Conservation (phyloP, 2,113 vertebrate species). For the Pelmatolapia mariae region DNA sequence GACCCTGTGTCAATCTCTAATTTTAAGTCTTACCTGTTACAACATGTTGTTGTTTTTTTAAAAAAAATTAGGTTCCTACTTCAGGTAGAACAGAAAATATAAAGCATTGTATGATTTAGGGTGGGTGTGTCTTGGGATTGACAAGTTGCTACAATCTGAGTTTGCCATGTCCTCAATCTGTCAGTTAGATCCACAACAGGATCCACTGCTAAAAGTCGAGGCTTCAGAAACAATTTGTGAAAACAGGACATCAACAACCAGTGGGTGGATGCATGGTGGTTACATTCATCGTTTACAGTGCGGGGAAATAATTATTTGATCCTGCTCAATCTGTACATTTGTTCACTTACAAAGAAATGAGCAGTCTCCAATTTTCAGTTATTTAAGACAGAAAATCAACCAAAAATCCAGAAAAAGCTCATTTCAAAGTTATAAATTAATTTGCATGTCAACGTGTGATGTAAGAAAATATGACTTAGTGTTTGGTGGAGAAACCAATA, state of each 20-base stretch:
- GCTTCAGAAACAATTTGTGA: neutral
- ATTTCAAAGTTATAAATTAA: neutral
- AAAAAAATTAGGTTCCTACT: neutral
- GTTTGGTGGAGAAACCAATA: neutral
- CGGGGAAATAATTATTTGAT: neutral
- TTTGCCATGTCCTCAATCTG: neutral
- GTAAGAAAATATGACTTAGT: neutral
- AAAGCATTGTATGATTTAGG: neutral
- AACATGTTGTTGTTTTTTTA: neutral
- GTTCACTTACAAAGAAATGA: neutral
- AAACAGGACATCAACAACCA: neutral
- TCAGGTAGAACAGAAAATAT: neutral
- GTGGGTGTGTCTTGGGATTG: neutral
- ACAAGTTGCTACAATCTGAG: neutral
- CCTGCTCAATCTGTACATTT: neutral
- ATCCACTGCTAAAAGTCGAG: neutral
- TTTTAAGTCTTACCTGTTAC: neutral
- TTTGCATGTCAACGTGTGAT: neutral
- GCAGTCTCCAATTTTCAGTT: neutral
- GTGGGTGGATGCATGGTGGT: neutral
- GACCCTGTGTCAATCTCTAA: neutral
- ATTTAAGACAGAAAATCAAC: neutral
- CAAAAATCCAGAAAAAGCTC: neutral
- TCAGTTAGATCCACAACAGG: neutral
- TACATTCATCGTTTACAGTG: neutral